Evolutionary conservation across 1,140 invertebrate genomes (phyloP).

Genomic region (Panagrolaimus sp.): DNA sequence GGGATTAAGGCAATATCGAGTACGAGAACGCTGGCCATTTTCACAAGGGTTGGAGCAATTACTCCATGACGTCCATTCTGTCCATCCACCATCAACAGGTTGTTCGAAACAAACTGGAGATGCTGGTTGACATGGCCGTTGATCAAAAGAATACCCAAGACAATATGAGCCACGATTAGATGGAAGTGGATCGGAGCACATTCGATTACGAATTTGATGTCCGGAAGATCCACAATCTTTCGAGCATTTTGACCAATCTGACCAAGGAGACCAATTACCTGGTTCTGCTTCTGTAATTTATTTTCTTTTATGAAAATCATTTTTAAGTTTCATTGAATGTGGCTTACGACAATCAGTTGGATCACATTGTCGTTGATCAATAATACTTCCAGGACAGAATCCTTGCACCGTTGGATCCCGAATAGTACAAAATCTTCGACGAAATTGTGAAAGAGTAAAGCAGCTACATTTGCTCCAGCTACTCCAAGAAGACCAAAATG

Average conservation of each 20-base stretch:
- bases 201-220: slow-evolving; percentile 67
- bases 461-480: slow-evolving; percentile 46
- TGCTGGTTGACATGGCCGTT: slow-evolving; percentile 69
- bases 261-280: slow-evolving; percentile 70
- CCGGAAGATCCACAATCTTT: slow-evolving; percentile 71
- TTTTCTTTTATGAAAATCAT: too few relatives aligned
- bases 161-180: slow-evolving; percentile 62
- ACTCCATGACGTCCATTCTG: slow-evolving; percentile 62
- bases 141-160: slow-evolving; percentile 66
- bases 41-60: slow-evolving; percentile 60
- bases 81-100: slow-evolving; percentile 59
- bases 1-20: slow-evolving; percentile 71
- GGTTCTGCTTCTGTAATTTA: slow-evolving; percentile 45
- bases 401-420: slow-evolving; percentile 42
- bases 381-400: slow-evolving; percentile 49
- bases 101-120: slow-evolving; percentile 60
- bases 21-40: slow-evolving; percentile 58
- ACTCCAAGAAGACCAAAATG: slow-evolving; percentile 49
- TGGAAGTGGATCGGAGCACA: slow-evolving; percentile 61
- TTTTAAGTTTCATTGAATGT: slow-evolving; percentile 6
- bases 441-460: slow-evolving; percentile 48
- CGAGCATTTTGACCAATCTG: slow-evolving; percentile 70
- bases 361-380: slow-evolving; percentile 48
- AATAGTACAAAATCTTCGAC: slow-evolving; percentile 52
- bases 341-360: slow-evolving; percentile 21